A percentile compares a stretch with the other conserved stretches of the same genome.
Conservation (phyloP, 2,888 invertebrate genomes). For the Azorinus chamasolen region DNA sequence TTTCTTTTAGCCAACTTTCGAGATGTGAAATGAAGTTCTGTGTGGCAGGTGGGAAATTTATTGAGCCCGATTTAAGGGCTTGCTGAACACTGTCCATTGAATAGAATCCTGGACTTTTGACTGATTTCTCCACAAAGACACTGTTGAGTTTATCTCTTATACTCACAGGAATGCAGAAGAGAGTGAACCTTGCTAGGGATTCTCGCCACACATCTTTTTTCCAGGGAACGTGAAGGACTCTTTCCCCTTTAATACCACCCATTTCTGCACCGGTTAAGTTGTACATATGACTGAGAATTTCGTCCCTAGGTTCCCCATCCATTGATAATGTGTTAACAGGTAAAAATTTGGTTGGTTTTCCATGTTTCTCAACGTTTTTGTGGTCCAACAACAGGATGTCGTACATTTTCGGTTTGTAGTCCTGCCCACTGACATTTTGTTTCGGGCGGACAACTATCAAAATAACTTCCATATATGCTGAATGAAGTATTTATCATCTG, state of each 20-base stretch:
- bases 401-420: conserved; percentile 78
- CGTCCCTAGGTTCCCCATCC: conserved; percentile 80
- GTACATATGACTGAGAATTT: conserved; percentile 77
- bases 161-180: conserved; percentile 82
- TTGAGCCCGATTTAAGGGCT: conserved; percentile 70
- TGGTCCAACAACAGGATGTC: conserved; percentile 81
- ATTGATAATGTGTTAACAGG: conserved; percentile 75
- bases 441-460: conserved; percentile 81
- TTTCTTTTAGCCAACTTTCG: conserved; percentile 82
- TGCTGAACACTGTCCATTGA: conserved; percentile 80
- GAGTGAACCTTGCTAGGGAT: conserved; percentile 76
- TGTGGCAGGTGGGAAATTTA: conserved; percentile 77
- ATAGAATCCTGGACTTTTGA: conserved; percentile 78
- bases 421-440: conserved; percentile 70
- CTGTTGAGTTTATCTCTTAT: conserved; percentile 77
- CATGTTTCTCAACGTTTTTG: conserved; percentile 68
- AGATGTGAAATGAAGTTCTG: conserved; percentile 74
- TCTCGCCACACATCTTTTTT: conserved; percentile 66
- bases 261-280: conserved; percentile 77
- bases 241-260: conserved; percentile 82
- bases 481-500: no score
- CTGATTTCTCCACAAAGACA: conserved; percentile 76
- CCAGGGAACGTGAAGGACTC: conserved; percentile 76
- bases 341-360: conserved; percentile 75
- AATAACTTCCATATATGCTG: conserved; percentile 77